phyloP scores from a whole-genome alignment of 2,888 invertebrate genomes.

The Parnassius orleans region DNA sequence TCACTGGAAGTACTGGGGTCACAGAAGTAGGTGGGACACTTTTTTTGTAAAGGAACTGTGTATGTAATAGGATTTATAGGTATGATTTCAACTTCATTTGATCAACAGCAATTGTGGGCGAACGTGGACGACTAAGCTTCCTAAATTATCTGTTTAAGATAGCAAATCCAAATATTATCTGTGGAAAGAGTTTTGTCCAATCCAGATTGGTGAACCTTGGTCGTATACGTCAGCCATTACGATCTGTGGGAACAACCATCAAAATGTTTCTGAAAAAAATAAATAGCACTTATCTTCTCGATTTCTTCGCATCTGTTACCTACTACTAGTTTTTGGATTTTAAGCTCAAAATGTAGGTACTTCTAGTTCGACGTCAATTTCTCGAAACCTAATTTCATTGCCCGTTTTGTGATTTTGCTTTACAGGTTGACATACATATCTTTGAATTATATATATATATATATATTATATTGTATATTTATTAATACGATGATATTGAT shows the following conservation, averaged over 20 bases:
- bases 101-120: slow-evolving; percentile 6
- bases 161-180: not conserved
- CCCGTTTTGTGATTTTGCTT: slow-evolving; percentile 64
- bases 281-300: slow-evolving; percentile 27
- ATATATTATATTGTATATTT: slow-evolving; percentile 50
- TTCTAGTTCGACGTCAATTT: slow-evolving; percentile 72
- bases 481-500: slow-evolving; percentile 48
- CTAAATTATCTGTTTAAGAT: not conserved
- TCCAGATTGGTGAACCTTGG: not conserved
- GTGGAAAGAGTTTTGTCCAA: not conserved
- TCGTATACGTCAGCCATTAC: slow-evolving; percentile 10
- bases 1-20: slow-evolving; percentile 67
- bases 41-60: slow-evolving; percentile 63
- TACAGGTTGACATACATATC: slow-evolving; percentile 78
- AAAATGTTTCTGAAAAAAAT: slow-evolving; percentile 39
- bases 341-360: slow-evolving; percentile 63
- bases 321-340: slow-evolving; percentile 43
- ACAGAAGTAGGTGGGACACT: slow-evolving; percentile 46
- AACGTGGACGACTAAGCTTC: slow-evolving; percentile 32
- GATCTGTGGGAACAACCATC: slow-evolving; percentile 33
- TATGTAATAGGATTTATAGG: slow-evolving; percentile 46
- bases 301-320: slow-evolving; percentile 59
- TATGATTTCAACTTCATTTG: slow-evolving; percentile 9
- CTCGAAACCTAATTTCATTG: slow-evolving; percentile 43
- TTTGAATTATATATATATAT: slow-evolving; percentile 64